Evolutionary conservation across 2,113 vertebrate species (phyloP), one percentile per base, ranked within the genome.

Genomic region (Malurus alboscapulatus): DNA sequence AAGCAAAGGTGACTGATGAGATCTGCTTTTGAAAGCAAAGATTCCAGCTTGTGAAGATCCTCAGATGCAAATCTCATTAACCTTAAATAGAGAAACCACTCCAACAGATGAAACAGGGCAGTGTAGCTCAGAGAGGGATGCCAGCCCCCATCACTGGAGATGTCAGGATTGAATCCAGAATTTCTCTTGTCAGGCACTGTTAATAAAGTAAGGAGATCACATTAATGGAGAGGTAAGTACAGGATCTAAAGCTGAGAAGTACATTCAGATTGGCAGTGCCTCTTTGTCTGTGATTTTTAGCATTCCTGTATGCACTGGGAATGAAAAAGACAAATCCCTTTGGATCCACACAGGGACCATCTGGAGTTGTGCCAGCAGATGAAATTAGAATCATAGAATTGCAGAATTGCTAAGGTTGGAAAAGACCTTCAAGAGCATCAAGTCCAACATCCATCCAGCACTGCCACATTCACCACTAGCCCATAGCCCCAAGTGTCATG

Each of bases 21-120:
- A 36, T 92, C 58, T 85, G 62, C 78, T 80, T 79, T 57, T 72
- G 63, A 85, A 87, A 95, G 82, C 82, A 76, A 73, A 88, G 75
- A 29, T 83, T 85, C 22, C 79, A 80, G 30, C 63, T 91, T 79
- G 45, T 65, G 36, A 89, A 86, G 73, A 75, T 22, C 53, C 74
- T 75, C 45, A 34, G 73, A 54, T 86, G 72, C 38, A 93, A 92
- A 93, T 88, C 93, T 74, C 55, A 66, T 96, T 92, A 94, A 59
- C 55, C 47, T 77, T 74, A 84, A 84, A 34, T 7, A 55, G 59
- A 53, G 67, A 84, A 87, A 63, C 14, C 62, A 61, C 82, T 92
- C 76, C n/a, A 80, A 26, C 22, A 74, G 51, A 84, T 92, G 94
- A 57, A 73, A 22, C 38, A 24, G 24, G 58, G 45, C 2, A 1